Base-by-base conservation (phyloP, 2,113 vertebrate species). In the Irena cyanogastra region DNA sequence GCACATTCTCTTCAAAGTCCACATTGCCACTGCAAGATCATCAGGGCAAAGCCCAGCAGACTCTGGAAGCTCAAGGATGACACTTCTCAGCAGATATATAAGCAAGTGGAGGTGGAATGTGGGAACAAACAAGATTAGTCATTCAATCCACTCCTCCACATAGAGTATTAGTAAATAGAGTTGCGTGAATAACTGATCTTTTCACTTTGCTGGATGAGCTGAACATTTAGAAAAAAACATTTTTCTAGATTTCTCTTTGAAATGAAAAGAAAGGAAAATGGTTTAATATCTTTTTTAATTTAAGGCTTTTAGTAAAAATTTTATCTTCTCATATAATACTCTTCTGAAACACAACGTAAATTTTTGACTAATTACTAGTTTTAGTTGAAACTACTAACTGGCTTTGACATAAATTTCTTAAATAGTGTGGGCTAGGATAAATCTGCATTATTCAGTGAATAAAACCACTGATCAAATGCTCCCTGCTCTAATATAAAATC, bases 121-220 rank as follows among this genome's bases (percentile, higher is more conserved):
- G 64, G 69, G 86, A 93, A 82, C 76, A 96, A 93, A 95, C 72
- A 87, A 81, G 71, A 87, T 95, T 93, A 87, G 83, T 93, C 79
- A 92, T 68, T 69, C 80, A 88, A 79, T 56, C 69, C 88, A 83
- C 75, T 89, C 80, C 68, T 93, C 85, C 83, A 89, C 50, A 63
- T 3, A 68, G 31, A 37, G 8, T 75, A 75, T 52, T 94, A 89
- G 79, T 93, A 94, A 94, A 90, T 66, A 89, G 76, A 78, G 15
- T 68, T 87, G 64, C 78, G 72, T 68, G 31, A 90, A 72, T 94
- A 93, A 94, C 78, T 87, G 80, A 81, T 68, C 82, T 91, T 94
- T 92, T 87, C 59, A 75, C 80, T 68, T 87, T 91, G 9, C 45
- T 89, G 41, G 33, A 22, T 77, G 49, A 90, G 80, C 2, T 6